These are phyloP conservation scores for Harpegnathos saltator DNA, from an alignment of 1,140 invertebrate species.

Conservation along the genomic window DNA sequence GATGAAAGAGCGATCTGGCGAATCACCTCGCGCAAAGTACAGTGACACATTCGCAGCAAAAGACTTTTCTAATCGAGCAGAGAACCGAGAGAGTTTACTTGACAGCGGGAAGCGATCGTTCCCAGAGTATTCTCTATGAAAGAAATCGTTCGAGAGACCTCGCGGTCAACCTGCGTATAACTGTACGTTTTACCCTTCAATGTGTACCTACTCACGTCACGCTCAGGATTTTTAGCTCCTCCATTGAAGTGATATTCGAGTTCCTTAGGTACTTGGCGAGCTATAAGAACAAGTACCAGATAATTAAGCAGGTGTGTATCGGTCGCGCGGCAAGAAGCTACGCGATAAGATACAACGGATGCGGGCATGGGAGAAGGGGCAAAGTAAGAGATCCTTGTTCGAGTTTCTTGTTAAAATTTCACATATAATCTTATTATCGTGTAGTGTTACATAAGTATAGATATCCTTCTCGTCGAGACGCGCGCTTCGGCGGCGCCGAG, in stretches of 20 bases:
- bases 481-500: neutral
- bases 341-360: neutral
- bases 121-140: neutral
- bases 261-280: constrained; percentile 88
- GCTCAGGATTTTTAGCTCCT: constrained; percentile 89
- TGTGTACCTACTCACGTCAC: constrained; percentile 87
- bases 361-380: too few species aligned
- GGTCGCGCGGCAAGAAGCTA: neutral
- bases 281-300: constrained; percentile 83
- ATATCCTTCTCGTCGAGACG: neutral
- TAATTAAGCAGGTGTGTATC: neutral
- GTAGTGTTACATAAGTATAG: neutral
- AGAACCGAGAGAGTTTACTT: constrained; percentile 4
- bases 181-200: constrained; percentile 64
- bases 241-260: constrained; percentile 89
- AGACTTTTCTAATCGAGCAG: neutral
- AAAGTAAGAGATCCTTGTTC: neutral
- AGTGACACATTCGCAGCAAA: neutral
- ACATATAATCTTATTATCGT: constrained; percentile 1
- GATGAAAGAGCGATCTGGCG: constrained; percentile 15
- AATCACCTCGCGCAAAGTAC: neutral
- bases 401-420: neutral
- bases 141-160: neutral
- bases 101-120: constrained; percentile 1
- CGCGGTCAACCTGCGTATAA: constrained; percentile 2